Base-by-base conservation (phyloP, 2,888 invertebrate species). In the Drosophila setosimentum region DNA sequence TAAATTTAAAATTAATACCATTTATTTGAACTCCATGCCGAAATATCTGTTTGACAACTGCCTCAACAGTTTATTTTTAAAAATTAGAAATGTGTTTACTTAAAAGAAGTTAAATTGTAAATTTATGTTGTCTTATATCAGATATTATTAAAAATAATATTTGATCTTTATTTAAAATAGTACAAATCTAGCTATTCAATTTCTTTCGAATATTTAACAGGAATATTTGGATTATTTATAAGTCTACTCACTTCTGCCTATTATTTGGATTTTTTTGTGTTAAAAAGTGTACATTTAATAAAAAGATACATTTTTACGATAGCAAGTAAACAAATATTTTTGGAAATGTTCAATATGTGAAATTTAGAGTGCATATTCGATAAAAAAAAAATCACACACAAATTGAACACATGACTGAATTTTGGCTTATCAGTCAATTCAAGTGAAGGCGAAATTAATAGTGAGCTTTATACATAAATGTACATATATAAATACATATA, bases 401-500 rank as follows among this genome's bases (percentile, higher is more conserved):
- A 50, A 55, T 27, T 33, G 32, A 33, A 50, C 57, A 61, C 37
- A 61, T 64, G 48, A 49, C 71, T 61, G 63, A 54, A 45, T 30
- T 48, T 48, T 2, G 37, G 27, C 60, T 76, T 76, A 76, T 76
- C 76, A 49, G 29, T 16, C 48, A 40, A 33, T 53, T 69, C 29
- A 48, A 57, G 24, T 24, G 24, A 45, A 45, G 68, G 55, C 21
- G 35, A 65, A 62, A 53, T 55, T 63, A 66, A 74, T 68, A 49
- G 50, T 45, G 33, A 57, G 53, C 45, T 59, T 51, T 51, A 40
- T 37, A 24, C 37, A 57, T 40, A 32, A 10, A 33, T 30, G 35
- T 8, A 48, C 11, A 54, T 24, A 24, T 40, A 24, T 35, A 35
- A 7, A 48, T 24, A 3, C 2, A 48, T 18, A 27, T 27, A 27